Conservation (phyloP, 1,140 invertebrate species). For the Delia radicum region DNA sequence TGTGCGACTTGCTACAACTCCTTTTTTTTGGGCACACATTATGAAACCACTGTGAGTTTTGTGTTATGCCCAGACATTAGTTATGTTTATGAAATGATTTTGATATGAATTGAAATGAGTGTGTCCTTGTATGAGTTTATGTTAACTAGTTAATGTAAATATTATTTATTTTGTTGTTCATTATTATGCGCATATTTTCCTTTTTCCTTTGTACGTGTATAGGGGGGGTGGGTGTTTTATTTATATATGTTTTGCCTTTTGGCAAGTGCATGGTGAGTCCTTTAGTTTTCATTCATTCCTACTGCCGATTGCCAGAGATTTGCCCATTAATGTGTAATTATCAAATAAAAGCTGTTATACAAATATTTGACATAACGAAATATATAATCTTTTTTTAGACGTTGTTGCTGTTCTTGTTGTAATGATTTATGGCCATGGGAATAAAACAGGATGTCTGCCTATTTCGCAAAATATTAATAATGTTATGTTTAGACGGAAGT, state of each 20-base stretch:
- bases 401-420: background rate
- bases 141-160: conserved; percentile 10
- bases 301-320: background rate
- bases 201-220: background rate
- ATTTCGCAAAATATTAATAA: conserved; percentile 2
- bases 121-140: background rate
- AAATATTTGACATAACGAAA: conserved; percentile 15
- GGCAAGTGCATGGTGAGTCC: conserved; percentile 1
- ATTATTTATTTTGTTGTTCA: conserved; percentile 2
- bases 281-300: background rate
- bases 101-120: background rate
- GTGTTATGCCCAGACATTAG: background rate
- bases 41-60: background rate
- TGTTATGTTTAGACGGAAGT: background rate
- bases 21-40: background rate
- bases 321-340: conserved; percentile 21
- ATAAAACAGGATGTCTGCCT: background rate
- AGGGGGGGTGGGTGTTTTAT: background rate
- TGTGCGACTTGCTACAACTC: no score
- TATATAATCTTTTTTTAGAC: background rate
- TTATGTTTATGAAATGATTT: conserved; percentile 9
- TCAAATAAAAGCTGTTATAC: conserved; percentile 18
- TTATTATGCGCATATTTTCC: conserved; percentile 16
- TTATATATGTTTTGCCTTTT: background rate
- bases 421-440: background rate